Evolutionary conservation across 1,140 invertebrate genomes (phyloP), one percentile per base, ranked within the genome.

Genomic region (Eubasilissa regina): DNA sequence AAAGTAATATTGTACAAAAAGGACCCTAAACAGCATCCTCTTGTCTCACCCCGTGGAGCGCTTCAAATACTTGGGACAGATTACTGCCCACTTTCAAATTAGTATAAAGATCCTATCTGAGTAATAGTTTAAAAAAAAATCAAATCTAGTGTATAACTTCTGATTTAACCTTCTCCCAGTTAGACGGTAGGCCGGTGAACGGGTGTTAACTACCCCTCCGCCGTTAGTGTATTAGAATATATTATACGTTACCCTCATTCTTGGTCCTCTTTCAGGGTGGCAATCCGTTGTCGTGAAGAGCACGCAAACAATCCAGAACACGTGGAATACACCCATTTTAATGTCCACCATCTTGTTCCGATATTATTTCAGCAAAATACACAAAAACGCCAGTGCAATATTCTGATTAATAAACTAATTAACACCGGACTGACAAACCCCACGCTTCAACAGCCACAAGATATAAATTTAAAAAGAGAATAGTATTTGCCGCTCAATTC

Each of bases 231-330:
- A n/a, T n/a, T n/a, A n/a, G n/a, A n/a, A n/a, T n/a, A n/a, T n/a
- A n/a, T n/a, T n/a, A 66, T 62, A 43, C 45, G 15, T 75, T 60
- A 79, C 80, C 55, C 80, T 81, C 77, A 81, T 79, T 51, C 66
- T 79, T 17, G 74, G 73, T 60, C 77, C 80, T 62, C 77, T 56
- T 13, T 21, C 21, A 11, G 13, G 13, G 19, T 44, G 15, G 51
- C 68, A 70, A 35, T 81, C 55, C 51, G 51, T 25, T 0, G 45
- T 60, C 12, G 77, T 72, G 21, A 79, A 72, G 6, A 79, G 1
- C 35, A 64, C 62, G 13, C 76, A 58, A 44, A 81, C 48, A n/a
- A 56, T 25, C 72, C 72, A 53, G 62, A 55, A 75, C 73, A 60
- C 8, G 47, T 15, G 9, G 15, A 48, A 45, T 45, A 62, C 44